Conservation (phyloP, 2,888 invertebrate genomes). For the Itoplectis maculator region DNA sequence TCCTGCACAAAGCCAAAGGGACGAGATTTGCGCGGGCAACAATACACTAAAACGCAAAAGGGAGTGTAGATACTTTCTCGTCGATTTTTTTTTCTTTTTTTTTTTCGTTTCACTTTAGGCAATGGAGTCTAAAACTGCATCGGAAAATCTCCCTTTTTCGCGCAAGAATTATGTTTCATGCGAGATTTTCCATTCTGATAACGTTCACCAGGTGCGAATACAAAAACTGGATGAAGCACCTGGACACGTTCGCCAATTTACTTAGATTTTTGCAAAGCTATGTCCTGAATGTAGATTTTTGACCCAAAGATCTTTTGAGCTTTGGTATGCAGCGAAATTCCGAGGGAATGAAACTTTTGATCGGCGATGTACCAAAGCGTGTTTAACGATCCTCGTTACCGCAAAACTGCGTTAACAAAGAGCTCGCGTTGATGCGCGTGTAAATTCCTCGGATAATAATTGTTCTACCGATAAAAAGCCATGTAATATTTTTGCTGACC, state of each 20-base stretch:
- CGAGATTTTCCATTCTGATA: background rate
- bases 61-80: slow-evolving; percentile 22
- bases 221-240: background rate
- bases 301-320: too few relatives aligned
- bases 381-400: background rate
- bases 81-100: slow-evolving; percentile 28
- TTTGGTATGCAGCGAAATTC: too few relatives aligned
- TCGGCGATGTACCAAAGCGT: too few relatives aligned
- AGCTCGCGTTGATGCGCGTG: background rate
- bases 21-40: slow-evolving; percentile 48
- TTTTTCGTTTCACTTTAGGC: slow-evolving; percentile 10
- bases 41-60: slow-evolving; percentile 48
- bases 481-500: background rate
- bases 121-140: background rate
- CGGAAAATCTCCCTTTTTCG: background rate
- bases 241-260: too few relatives aligned
- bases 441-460: background rate
- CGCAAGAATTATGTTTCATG: background rate
- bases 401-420: background rate
- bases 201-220: background rate
- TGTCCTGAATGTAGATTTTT: too few relatives aligned
- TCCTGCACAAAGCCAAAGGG: slow-evolving; percentile 14
- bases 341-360: too few relatives aligned
- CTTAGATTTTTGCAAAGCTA: too few relatives aligned
- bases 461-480: background rate